Conservation (phyloP, 2,888 invertebrate species). For the Subacronicta megacephala region DNA sequence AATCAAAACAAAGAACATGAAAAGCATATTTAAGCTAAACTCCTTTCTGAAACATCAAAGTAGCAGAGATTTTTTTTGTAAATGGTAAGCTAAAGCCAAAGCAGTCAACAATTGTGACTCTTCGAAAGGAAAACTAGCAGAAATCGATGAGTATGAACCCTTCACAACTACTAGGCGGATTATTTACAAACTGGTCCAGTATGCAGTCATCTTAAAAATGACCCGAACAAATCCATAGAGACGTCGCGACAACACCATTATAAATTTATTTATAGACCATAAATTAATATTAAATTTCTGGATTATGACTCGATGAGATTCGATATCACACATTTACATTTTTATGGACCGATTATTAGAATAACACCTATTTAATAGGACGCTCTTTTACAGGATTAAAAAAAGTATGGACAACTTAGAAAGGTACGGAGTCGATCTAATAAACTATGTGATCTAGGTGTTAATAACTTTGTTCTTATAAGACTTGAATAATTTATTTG, state of each 20-base stretch:
- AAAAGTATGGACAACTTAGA: slow-evolving; percentile 22
- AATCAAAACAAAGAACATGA: too few species aligned
- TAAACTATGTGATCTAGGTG: slow-evolving; percentile 44
- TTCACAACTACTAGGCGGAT: slow-evolving; percentile 25
- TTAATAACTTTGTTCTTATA: slow-evolving; percentile 34
- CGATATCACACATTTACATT: slow-evolving; percentile 77
- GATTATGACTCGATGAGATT: slow-evolving; percentile 76
- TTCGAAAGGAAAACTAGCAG: too few species aligned
- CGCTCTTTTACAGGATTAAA: slow-evolving; percentile 57
- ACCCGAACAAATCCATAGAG: slow-evolving; percentile 50
- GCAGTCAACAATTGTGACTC: too few species aligned
- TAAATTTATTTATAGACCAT: slow-evolving; percentile 72
- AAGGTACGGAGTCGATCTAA: slow-evolving; percentile 34
- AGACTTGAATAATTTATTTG: slow-evolving; percentile 7
- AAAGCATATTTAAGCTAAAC: too few species aligned
- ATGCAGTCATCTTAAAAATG: slow-evolving; percentile 46
- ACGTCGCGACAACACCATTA: slow-evolving; percentile 68
- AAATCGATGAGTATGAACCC: neutral
- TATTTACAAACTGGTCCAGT: slow-evolving; percentile 1
- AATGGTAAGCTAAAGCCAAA: too few species aligned
- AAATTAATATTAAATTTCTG: slow-evolving; percentile 75
- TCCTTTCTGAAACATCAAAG: too few species aligned
- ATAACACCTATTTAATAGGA: slow-evolving; percentile 65
- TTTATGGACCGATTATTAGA: slow-evolving; percentile 71
- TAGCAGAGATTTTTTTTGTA: too few species aligned